Percentiles rank a stretch among this genome's conserved stretches.
Conservation (phyloP, 2,888 invertebrate species). For the Drosophila meridiana region DNA sequence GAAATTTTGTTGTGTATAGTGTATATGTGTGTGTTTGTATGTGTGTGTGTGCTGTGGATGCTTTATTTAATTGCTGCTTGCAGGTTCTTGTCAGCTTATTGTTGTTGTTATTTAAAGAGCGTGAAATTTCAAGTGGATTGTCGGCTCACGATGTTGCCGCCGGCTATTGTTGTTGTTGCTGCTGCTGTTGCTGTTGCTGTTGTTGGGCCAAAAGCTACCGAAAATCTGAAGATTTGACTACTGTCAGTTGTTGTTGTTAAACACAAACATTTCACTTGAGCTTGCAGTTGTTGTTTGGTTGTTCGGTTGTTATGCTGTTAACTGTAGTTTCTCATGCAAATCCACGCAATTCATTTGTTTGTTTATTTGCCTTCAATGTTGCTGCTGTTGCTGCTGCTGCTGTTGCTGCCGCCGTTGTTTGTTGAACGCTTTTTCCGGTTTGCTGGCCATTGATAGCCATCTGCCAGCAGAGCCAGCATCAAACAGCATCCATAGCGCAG, state of each 20-base stretch:
- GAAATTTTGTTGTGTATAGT: slow-evolving; percentile 58
- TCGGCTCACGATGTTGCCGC: slow-evolving; percentile 61
- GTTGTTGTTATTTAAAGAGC: slow-evolving; percentile 71
- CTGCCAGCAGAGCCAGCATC: slow-evolving; percentile 25
- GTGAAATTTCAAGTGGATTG: slow-evolving; percentile 76
- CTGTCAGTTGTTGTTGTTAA: slow-evolving; percentile 19
- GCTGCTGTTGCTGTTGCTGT: not conserved
- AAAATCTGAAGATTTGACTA: slow-evolving; percentile 55
- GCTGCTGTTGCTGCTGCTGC: slow-evolving; percentile 45
- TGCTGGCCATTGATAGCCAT: slow-evolving; percentile 67
- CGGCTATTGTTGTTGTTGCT: not conserved
- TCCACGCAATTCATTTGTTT: slow-evolving; percentile 61
- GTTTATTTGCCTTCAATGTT: slow-evolving; percentile 47
- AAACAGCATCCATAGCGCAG: slow-evolving; percentile 20
- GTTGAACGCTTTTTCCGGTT: slow-evolving; percentile 67
- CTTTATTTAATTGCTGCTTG: slow-evolving; percentile 55
- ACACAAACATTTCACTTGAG: slow-evolving; percentile 61
- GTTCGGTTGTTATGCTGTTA: slow-evolving; percentile 48
- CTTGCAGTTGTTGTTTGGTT: slow-evolving; percentile 27
- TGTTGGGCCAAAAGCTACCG: slow-evolving; percentile 58
- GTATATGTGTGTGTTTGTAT: slow-evolving; percentile 20
- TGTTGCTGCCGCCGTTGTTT: slow-evolving; percentile 51
- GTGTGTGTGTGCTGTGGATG: slow-evolving; percentile 17
- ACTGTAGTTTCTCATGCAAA: slow-evolving; percentile 77
- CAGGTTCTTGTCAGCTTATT: slow-evolving; percentile 46